phyloP scores from a whole-genome alignment of 2,797 vertebrate species.

The Hirundo rustica region DNA sequence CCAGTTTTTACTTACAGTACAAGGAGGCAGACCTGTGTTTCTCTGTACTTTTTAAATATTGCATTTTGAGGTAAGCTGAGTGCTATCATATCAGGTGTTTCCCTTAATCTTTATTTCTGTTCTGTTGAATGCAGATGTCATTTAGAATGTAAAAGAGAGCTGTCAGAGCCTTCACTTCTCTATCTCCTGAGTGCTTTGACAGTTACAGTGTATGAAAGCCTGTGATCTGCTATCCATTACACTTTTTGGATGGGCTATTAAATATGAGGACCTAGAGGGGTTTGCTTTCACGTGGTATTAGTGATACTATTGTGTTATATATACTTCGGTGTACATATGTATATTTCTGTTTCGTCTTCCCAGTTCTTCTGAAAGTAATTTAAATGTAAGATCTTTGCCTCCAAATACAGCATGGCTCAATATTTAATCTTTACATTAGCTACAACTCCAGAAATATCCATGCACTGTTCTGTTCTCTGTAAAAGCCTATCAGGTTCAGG shows the following conservation, averaged over 20 bases:
- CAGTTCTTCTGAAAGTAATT: neutral
- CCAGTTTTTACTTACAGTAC: conserved; percentile 41
- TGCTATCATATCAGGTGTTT: conserved; percentile 41
- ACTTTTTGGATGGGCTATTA: conserved; percentile 59
- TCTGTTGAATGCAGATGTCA: conserved; percentile 61
- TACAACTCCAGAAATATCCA: neutral
- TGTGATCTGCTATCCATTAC: conserved; percentile 65
- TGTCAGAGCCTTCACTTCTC: conserved; percentile 48
- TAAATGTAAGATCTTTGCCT: neutral
- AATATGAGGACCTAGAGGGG: conserved; percentile 22
- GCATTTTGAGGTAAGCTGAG: conserved; percentile 37
- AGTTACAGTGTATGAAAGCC: conserved; percentile 67
- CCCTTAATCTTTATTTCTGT: conserved; percentile 72
- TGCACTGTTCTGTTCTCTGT: neutral
- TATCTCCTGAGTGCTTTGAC: conserved; percentile 41
- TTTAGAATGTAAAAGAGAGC: conserved; percentile 46
- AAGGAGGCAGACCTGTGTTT: conserved; percentile 53
- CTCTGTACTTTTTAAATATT: conserved; percentile 57
- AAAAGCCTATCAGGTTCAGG: neutral
- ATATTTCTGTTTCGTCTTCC: neutral
- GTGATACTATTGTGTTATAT: neutral
- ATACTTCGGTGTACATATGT: neutral
- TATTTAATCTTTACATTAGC: neutral
- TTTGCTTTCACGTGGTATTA: conserved; percentile 63
- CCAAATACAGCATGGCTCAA: neutral